Conservation (phyloP, 2,888 invertebrate species). For the Thymelicus acteon region DNA sequence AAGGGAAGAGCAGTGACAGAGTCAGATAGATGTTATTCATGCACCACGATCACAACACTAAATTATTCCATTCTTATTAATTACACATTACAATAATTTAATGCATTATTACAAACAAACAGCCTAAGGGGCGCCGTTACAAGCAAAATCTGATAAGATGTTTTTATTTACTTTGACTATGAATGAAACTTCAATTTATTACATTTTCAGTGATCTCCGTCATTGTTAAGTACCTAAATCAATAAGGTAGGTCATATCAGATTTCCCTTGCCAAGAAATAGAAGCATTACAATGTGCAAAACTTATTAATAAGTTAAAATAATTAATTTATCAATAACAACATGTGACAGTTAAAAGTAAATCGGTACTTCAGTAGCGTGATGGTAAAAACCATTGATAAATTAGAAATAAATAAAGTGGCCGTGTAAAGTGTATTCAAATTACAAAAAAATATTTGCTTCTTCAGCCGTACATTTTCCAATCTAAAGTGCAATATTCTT, state of each 20-base stretch:
- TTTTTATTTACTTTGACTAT: background rate
- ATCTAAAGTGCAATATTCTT: constrained; percentile 18
- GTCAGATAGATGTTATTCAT: constrained; percentile 85
- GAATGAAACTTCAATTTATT: too few relatives aligned
- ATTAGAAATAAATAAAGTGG: constrained; percentile 2
- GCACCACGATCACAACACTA: constrained; percentile 73
- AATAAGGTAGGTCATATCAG: background rate
- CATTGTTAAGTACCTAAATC: too few relatives aligned
- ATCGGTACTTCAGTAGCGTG: constrained; percentile 19
- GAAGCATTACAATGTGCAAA: constrained; percentile 24
- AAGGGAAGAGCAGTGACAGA: constrained; percentile 50
- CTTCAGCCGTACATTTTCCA: constrained; percentile 16
- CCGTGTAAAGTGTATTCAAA: constrained; percentile 28
- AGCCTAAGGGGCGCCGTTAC: background rate
- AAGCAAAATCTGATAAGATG: constrained; percentile 6
- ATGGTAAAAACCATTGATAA: constrained; percentile 19
- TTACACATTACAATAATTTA: constrained; percentile 20
- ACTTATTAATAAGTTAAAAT: constrained; percentile 8
- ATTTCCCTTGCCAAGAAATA: background rate
- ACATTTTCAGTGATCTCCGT: too few relatives aligned
- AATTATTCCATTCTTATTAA: constrained; percentile 40
- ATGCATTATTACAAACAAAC: constrained; percentile 32
- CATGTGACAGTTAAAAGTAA: constrained; percentile 24
- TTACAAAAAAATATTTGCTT: constrained; percentile 9
- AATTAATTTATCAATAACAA: constrained; percentile 4